Evolutionary conservation across 2,888 invertebrate genomes (phyloP), one percentile per base, ranked within the genome.

Genomic region (Brenthis daphne): DNA sequence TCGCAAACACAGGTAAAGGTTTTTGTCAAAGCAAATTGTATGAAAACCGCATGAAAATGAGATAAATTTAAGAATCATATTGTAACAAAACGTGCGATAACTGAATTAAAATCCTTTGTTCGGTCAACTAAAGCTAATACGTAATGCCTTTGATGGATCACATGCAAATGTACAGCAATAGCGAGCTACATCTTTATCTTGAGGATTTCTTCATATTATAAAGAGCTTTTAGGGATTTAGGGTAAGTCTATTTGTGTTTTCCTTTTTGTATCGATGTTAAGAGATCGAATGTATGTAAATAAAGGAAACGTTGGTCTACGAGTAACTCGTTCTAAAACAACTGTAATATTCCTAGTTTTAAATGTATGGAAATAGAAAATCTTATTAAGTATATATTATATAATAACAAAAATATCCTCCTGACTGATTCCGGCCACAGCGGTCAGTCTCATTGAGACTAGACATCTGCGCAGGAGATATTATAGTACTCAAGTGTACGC

Each of bases 31-130:
- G 80, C 85, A 84, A 87, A 87, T 86, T 85, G 80, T 82, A 81
- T 81, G 80, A 14, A 82, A 79, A 74, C 74, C 76, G 71, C 75
- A 77, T 78, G 83, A 84, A 85, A 84, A 86, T 83, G 81, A 82
- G 79, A 82, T 77, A 78, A 83, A 82, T 85, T 87, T 86, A 88
- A 85, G 86, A 86, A 83, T 85, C 80, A 81, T 60, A 66, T 74
- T 74, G 80, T 84, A 85, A 88, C 90, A 89, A 89, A 89, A 86
- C 80, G 73, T 76, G 76, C 82, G 85, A 86, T 88, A 87, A 87
- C 83, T 83, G 85, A 86, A 88, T 90, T 88, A 88, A 88, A 88
- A 84, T 83, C 86, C 84, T 87, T 91, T 90, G 88, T 90, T 79
- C 75, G 82, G 79, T 77, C 80, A 77, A 79, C 75, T 80, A 79